phyloP scores from a whole-genome alignment of 2,113 vertebrate species.

The Tragelaphus imberbis region DNA sequence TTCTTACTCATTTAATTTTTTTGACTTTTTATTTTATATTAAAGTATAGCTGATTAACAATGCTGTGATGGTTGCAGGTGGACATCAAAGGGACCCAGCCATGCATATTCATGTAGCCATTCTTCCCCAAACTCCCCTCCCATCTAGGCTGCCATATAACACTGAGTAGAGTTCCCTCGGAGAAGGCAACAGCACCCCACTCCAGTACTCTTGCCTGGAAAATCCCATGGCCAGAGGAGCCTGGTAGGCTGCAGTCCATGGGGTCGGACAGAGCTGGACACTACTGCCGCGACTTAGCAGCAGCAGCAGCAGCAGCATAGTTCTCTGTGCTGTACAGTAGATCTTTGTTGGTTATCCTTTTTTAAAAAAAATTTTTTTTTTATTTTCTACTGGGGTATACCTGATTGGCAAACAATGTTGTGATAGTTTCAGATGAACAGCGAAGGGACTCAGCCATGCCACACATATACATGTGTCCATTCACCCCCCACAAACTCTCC shows the following conservation, averaged over 20 bases:
- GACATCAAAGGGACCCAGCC: not conserved
- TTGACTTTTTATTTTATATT: not conserved
- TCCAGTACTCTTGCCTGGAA: too few species aligned
- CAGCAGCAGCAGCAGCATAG: too few species aligned
- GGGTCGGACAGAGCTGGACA: too few species aligned
- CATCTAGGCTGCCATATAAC: not conserved
- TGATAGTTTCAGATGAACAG: not conserved
- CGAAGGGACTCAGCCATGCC: not conserved
- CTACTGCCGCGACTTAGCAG: too few species aligned
- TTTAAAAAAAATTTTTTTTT: not conserved
- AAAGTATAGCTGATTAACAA: not conserved
- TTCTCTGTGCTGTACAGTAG: not conserved
- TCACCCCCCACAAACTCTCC: not conserved
- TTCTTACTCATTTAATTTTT: not conserved
- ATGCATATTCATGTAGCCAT: not conserved
- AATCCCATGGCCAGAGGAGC: too few species aligned
- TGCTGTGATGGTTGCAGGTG: not conserved
- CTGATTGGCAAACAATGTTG: not conserved
- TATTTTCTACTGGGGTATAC: not conserved
- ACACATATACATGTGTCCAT: not conserved
- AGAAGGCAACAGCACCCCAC: too few species aligned
- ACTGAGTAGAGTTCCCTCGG: not conserved
- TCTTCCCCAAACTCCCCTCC: not conserved
- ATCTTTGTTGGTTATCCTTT: not conserved
- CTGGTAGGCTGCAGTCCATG: too few species aligned